phyloP scores from a whole-genome alignment of 2,888 invertebrate species.

The Lasioglossum pauxillum region DNA sequence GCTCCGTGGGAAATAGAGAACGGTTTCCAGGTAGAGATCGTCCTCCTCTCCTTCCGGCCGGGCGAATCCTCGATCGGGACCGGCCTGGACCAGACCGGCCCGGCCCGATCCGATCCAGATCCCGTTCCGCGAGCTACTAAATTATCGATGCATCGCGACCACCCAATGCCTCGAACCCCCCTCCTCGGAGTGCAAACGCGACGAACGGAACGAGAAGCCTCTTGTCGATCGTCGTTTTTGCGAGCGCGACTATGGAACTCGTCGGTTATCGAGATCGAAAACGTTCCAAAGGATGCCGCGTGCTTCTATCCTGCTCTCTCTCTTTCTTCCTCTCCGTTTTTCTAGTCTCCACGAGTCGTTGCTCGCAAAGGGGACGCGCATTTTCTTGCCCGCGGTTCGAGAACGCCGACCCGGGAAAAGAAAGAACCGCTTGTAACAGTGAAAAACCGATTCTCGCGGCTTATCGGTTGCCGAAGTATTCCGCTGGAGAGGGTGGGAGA shows the following conservation, averaged over 20 bases:
- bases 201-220: constrained; percentile 1
- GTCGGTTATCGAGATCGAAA: constrained; percentile 16
- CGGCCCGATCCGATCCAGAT: neutral
- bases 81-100: neutral
- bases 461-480: constrained; percentile 38
- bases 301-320: neutral
- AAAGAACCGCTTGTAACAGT: neutral
- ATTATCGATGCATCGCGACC: constrained; percentile 19
- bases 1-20: constrained; percentile 54
- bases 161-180: neutral
- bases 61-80: neutral
- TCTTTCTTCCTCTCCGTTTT: neutral
- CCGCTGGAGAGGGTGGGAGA: neutral
- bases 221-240: constrained; percentile 9
- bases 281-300: constrained; percentile 25
- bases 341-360: neutral
- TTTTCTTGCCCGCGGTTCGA: neutral
- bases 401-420: constrained; percentile 11
- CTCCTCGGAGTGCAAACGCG: neutral
- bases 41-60: neutral
- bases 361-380: neutral
- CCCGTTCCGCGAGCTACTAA: constrained; percentile 12
- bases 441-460: constrained; percentile 22
- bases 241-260: neutral
- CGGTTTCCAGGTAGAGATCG: neutral